Percentiles rank a stretch among this genome's conserved stretches.
phyloP scores from a whole-genome alignment of 1,140 invertebrate genomes.

The Drosophila athabasca region DNA sequence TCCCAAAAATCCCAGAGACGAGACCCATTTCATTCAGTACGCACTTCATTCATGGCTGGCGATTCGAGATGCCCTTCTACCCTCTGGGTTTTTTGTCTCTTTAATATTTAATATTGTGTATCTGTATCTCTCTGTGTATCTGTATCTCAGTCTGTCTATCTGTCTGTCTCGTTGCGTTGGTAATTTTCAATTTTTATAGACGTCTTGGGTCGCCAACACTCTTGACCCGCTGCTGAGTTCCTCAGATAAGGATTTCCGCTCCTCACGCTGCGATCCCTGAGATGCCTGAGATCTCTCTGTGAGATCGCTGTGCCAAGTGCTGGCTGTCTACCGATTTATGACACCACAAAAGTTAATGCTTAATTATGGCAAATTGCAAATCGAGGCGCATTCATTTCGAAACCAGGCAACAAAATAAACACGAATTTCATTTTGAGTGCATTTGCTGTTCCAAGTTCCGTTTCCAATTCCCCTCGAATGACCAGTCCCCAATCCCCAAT shows the following conservation, averaged over 20 bases:
- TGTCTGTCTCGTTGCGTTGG: conserved; percentile 50
- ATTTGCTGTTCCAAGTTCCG: not conserved
- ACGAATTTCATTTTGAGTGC: conserved; percentile 59
- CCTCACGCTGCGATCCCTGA: too few species aligned
- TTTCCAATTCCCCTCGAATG: too few species aligned
- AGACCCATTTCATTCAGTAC: conserved; percentile 75
- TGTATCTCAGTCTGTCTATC: conserved; percentile 17
- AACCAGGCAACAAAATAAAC: conserved; percentile 65
- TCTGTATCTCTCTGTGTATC: conserved; percentile 15
- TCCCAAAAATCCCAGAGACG: conserved; percentile 32
- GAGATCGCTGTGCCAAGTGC: not conserved
- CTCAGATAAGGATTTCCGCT: conserved; percentile 34
- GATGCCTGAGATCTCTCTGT: not conserved
- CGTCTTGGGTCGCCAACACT: conserved; percentile 53
- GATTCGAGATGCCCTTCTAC: conserved; percentile 51
- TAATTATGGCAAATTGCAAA: conserved; percentile 81
- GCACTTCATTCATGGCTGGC: conserved; percentile 70
- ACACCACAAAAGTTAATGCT: conserved; percentile 63
- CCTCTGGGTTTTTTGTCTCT: conserved; percentile 13
- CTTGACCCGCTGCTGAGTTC: conserved; percentile 50
- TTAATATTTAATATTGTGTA: conserved; percentile 6
- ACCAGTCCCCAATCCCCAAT: too few species aligned
- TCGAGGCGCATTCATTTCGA: conserved; percentile 8
- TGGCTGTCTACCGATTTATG: conserved; percentile 24
- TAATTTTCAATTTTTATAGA: conserved; percentile 75